phyloP scores from a whole-genome alignment of 2,113 vertebrate genomes.

The Fregetta grallaria region DNA sequence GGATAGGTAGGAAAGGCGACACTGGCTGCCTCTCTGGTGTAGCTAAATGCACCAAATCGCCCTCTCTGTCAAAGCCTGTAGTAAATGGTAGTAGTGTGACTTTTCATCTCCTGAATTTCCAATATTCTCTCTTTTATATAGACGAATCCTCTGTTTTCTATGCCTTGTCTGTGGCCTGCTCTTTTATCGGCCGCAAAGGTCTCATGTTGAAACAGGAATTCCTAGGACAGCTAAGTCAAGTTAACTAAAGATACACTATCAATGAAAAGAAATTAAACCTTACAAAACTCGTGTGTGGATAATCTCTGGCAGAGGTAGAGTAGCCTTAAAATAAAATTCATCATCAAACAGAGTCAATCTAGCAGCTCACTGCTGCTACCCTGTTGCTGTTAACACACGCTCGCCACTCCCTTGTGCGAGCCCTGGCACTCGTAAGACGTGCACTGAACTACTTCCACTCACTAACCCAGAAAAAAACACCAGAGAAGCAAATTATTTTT shows the following conservation, averaged over 20 bases:
- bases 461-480: background rate
- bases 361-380: background rate
- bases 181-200: background rate
- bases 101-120: background rate
- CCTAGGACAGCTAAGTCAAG: background rate
- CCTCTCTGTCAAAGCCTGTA: fast-evolving
- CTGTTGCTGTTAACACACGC: background rate
- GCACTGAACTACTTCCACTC: background rate
- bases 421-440: background rate
- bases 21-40: background rate
- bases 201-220: background rate
- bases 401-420: background rate
- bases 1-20: background rate
- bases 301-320: background rate
- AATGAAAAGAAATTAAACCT: background rate
- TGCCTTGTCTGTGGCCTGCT: background rate
- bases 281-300: background rate
- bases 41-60: background rate
- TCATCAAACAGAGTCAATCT: background rate
- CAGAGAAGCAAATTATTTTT: background rate
- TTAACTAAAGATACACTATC: background rate
- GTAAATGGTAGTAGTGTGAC: background rate
- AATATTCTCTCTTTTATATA: background rate
- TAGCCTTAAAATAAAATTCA: background rate
- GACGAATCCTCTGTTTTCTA: background rate